Base-by-base conservation (phyloP, 2,888 invertebrate genomes). In the Napeogenes inachia region DNA sequence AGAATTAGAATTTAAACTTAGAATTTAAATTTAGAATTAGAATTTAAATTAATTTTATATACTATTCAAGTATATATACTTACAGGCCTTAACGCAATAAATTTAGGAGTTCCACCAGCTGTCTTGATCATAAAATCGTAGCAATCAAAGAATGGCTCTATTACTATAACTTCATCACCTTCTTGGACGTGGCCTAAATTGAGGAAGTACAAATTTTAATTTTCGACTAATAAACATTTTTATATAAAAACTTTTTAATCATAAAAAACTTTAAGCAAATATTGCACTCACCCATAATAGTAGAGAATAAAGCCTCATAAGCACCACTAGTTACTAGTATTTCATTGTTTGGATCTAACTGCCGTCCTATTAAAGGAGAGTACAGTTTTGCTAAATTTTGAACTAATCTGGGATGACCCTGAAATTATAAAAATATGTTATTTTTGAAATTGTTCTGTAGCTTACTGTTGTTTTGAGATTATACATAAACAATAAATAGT, bases 131-230 rank as follows among this genome's bases (percentile, higher is more conserved):
- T 98, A 1, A 98, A 98, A 71, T 96, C 97, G 77, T 99, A 99
- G 79, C 99, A 99, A 85, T 99, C 99, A 80, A 98, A 99, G 87
- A 95, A 99, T 0, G 99, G 99, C 81, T 99, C 99, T 69, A 99
- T 98, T 33, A 99, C 96, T 65, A 99, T 98, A 62, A 97, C 98
- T 90, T 98, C 96, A 80, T 96, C 96, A 0, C 95, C 98, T 2
- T 92, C 92, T 72, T 96, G 95, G 8, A 99, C 94, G 76, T 98
- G 96, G 5, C 98, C 96, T 85, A 84, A 3, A n/a, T 5, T 54
- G 8, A 4, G 32, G n/a, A 21, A 33, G 6, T 42, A 42, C n/a
- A 38, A 42, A 56, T 33, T 56, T 4, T 45, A 12, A 56, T 56
- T 56, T 12, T 30, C 57, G 30, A 47, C 6, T 10, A 10, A 10